Conservation (phyloP, 2,797 vertebrate species). For the Neostethus bicornis region DNA sequence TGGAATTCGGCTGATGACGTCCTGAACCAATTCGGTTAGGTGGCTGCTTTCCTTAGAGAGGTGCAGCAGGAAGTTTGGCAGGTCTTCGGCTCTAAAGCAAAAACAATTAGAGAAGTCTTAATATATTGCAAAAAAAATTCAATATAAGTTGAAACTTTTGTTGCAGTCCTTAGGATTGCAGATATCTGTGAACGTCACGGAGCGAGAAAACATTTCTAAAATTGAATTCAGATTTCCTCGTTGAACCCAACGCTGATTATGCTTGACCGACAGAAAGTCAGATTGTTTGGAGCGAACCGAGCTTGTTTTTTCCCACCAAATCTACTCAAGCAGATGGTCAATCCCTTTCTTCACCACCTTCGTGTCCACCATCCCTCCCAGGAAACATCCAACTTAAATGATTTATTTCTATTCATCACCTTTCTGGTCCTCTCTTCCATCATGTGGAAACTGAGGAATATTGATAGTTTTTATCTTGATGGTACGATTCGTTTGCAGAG, state of each 20-base stretch:
- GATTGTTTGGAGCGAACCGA: slow-evolving; percentile 40
- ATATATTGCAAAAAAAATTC: neutral
- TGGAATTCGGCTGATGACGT: slow-evolving; percentile 82
- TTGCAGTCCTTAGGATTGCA: too few relatives aligned
- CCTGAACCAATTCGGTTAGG: slow-evolving; percentile 84
- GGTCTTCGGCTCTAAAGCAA: slow-evolving; percentile 84
- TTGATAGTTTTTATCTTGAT: slow-evolving; percentile 79
- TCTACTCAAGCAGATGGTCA: slow-evolving; percentile 57
- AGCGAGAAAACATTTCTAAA: too few relatives aligned
- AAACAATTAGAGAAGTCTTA: neutral
- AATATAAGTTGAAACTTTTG: neutral
- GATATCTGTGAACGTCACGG: too few relatives aligned
- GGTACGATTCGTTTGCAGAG: slow-evolving; percentile 66
- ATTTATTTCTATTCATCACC: slow-evolving; percentile 65
- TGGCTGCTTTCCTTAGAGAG: slow-evolving; percentile 86
- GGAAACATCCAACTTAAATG: slow-evolving; percentile 58
- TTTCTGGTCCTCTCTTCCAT: slow-evolving; percentile 48
- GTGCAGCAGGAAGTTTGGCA: slow-evolving; percentile 86
- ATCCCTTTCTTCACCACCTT: slow-evolving; percentile 27
- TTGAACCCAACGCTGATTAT: too few relatives aligned
- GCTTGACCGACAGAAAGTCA: slow-evolving; percentile 49
- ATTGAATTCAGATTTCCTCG: neutral
- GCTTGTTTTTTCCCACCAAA: slow-evolving; percentile 29
- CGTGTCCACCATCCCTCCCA: slow-evolving; percentile 47
- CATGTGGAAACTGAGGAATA: slow-evolving; percentile 53